These are phyloP conservation scores for Eonycteris spelaea DNA, from an alignment of 2,113 vertebrate genomes.

Conservation along the genomic window DNA sequence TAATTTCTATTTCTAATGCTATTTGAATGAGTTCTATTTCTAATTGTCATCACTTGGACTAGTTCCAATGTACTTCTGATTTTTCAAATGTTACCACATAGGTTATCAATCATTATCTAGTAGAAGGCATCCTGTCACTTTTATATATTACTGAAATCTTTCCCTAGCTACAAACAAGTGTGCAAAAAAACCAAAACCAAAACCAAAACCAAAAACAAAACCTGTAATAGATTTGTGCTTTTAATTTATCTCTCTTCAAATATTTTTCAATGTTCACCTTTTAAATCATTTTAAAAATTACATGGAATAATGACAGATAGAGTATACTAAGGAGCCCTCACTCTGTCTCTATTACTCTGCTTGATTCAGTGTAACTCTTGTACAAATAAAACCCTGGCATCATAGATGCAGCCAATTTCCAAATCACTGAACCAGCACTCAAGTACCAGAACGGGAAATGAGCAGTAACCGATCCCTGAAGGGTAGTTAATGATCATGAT, in stretches of 20 bases:
- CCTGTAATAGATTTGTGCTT: background rate
- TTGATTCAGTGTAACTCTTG: background rate
- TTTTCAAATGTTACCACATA: background rate
- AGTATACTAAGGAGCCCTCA: background rate
- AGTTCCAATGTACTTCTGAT: background rate
- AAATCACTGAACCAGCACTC: background rate
- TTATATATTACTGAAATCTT: background rate
- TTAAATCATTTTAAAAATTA: background rate
- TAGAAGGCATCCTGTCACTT: background rate
- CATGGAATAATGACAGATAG: background rate
- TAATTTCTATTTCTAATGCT: constrained; percentile 4
- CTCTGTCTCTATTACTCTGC: background rate
- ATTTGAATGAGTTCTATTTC: background rate
- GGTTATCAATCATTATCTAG: background rate
- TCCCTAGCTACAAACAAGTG: background rate
- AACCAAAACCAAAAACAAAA: too few relatives aligned
- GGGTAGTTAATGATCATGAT: background rate
- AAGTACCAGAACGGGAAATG: background rate
- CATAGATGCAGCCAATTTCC: background rate
- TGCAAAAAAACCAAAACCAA: background rate
- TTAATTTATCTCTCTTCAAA: background rate
- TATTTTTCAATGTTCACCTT: background rate
- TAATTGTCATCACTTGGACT: background rate
- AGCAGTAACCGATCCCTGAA: background rate
- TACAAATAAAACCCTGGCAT: background rate